phyloP scores from a whole-genome alignment of 2,888 invertebrate genomes.

The Melieria picta region DNA sequence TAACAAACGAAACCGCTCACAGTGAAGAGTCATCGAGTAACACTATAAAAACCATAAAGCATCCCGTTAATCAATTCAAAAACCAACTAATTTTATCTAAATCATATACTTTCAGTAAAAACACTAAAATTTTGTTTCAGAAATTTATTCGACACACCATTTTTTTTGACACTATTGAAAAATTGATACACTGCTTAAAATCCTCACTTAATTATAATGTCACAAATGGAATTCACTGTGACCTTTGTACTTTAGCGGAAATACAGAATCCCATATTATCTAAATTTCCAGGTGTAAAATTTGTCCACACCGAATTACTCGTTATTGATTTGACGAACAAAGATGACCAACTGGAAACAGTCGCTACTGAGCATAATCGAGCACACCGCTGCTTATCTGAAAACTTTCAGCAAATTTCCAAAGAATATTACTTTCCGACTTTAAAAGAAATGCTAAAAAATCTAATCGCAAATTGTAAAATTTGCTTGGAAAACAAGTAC shows the following conservation, averaged over 20 bases:
- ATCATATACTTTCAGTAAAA: conserved; percentile 15
- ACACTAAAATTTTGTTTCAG: conserved; percentile 7
- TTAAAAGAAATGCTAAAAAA: neutral
- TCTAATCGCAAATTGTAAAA: conserved; percentile 3
- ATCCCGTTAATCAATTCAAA: conserved; percentile 34
- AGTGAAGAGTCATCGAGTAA: conserved; percentile 36
- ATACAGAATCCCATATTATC: neutral
- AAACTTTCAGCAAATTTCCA: neutral
- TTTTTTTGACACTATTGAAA: conserved; percentile 6
- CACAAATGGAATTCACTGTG: conserved; percentile 14
- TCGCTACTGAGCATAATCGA: neutral
- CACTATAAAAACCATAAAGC: conserved; percentile 26
- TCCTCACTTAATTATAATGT: conserved; percentile 18
- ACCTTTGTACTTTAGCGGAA: conserved; percentile 8
- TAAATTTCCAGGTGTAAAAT: conserved; percentile 27
- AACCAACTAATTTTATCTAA: conserved; percentile 35
- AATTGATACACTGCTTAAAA: neutral
- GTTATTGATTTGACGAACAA: too few species aligned
- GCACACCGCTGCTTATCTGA: neutral
- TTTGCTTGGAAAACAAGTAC: conserved; percentile 29
- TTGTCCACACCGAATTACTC: too few species aligned
- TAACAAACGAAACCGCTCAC: conserved; percentile 10
- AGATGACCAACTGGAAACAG: too few species aligned
- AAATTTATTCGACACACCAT: neutral
- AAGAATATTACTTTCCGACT: conserved; percentile 6